A percentile compares a stretch with the other conserved stretches of the same genome.
Conservation (phyloP, 2,113 vertebrate species). For the Thalassarche chlororhynchos region DNA sequence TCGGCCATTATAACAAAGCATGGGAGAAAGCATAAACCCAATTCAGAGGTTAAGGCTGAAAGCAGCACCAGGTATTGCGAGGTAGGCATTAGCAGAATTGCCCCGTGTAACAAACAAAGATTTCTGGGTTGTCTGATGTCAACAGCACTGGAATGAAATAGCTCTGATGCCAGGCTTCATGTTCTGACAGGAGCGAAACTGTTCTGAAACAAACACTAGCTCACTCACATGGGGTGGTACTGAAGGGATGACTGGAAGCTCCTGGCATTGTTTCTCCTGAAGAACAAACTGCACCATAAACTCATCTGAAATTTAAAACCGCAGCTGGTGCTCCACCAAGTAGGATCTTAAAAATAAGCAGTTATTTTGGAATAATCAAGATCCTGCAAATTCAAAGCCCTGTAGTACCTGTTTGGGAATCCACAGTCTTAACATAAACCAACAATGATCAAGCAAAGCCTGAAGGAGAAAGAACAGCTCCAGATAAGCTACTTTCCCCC, state of each 20-base stretch:
- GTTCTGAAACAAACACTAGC: background rate
- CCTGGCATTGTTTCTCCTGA: background rate
- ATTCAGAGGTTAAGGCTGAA: background rate
- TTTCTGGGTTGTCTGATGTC: background rate
- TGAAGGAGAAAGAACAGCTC: background rate
- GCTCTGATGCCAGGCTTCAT: background rate
- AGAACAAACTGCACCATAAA: background rate
- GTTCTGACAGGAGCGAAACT: background rate
- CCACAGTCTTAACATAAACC: background rate
- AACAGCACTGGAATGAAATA: background rate
- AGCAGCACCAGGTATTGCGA: background rate
- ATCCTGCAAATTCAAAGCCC: background rate
- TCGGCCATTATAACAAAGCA: background rate
- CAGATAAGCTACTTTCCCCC: background rate
- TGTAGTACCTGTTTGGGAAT: background rate
- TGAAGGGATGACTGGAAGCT: background rate
- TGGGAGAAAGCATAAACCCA: background rate
- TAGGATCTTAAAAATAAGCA: background rate
- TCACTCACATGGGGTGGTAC: accelerated
- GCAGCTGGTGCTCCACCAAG: background rate
- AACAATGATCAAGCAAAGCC: background rate
- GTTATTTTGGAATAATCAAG: background rate
- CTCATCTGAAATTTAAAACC: background rate
- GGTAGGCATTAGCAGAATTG: background rate
- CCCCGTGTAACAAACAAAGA: background rate